A percentile compares a stretch with the other conserved stretches of the same genome.
Conservation (phyloP, 2,113 vertebrate genomes). For the Pomatostomus ruficeps region DNA sequence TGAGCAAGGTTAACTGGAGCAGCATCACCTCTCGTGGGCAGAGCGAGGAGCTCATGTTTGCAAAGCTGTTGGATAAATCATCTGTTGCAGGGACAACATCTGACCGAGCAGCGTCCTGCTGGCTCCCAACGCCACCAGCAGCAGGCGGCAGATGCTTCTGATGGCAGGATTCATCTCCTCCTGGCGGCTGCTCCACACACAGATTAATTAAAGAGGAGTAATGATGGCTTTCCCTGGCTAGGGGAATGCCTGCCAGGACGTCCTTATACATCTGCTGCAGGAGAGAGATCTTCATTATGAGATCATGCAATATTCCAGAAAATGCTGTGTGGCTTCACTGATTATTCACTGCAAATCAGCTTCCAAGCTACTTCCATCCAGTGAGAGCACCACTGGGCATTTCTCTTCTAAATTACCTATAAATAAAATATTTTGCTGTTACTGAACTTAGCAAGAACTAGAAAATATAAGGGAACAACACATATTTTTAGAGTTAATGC, state of each 20-base stretch:
- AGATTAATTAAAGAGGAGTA: conserved; percentile 58
- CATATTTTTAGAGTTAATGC: not conserved
- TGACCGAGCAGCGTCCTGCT: not conserved
- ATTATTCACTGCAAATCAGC: not conserved
- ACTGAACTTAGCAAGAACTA: not conserved
- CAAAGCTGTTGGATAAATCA: not conserved
- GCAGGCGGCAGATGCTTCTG: not conserved
- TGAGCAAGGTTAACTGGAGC: conserved; percentile 77
- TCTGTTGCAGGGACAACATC: not conserved
- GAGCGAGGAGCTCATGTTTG: not conserved
- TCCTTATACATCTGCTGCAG: conserved; percentile 71
- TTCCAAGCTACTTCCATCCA: not conserved
- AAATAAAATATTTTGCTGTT: not conserved
- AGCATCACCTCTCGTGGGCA: conserved; percentile 58
- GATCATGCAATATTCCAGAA: not conserved
- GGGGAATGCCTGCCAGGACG: conserved; percentile 50
- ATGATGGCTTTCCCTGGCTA: conserved; percentile 41
- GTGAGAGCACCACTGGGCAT: not conserved
- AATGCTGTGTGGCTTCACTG: not conserved
- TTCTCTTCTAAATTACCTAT: not conserved
- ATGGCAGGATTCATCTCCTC: not conserved
- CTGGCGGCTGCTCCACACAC: not conserved
- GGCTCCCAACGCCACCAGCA: not conserved
- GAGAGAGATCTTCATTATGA: conserved; percentile 49
- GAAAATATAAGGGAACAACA: not conserved